Base-by-base conservation (phyloP, 2,113 vertebrate genomes). In the Otus sunia region DNA sequence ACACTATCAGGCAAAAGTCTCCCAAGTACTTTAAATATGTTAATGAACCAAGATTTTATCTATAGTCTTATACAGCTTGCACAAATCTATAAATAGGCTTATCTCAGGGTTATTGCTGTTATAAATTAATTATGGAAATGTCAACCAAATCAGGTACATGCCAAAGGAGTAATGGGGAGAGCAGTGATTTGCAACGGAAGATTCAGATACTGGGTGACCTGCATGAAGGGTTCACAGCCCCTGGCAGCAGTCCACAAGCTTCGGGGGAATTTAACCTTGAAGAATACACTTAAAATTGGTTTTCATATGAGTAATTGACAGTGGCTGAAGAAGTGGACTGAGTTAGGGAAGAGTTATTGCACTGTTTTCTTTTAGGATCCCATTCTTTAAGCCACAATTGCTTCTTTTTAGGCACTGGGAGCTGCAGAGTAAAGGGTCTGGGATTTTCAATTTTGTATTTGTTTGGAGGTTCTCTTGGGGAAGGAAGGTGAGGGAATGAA, bases 191-290 rank as follows among this genome's bases (percentile, higher is more conserved):
- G 91, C 92, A 94, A 94, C 96, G 78, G 96, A 97, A 97, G 98
- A 98, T 89, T 96, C 96, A 95, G 91, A 94, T 92, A 96, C 32
- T 0, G 8, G 84, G 95, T 97, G 97, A 98, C 96, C 97, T 90
- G 92, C 94, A 95, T 67, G 49, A 95, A 97, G 97, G 97, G 98
- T 98, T 98, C 98, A 97, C 66, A 88, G 97, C 96, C 97, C 94
- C 98, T 98, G 98, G 98, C 98, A 97, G 96, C 97, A 95, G 96
- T 98, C 97, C 95, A 94, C 15, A 3, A 37, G 85, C 96, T 92
- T 91, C 3, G 4, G 92, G 97, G 95, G 97, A 97, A 97, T 98
- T 98, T 98, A 98, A 99, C 98, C 99, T 98, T 98, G 98, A 97
- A 95, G 96, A 92, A 86, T 95, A 96, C 79, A 96, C 85, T 97